These are phyloP conservation scores for Cercopithecus mona DNA, from an alignment of 2,113 vertebrate species.

Conservation along the genomic window DNA sequence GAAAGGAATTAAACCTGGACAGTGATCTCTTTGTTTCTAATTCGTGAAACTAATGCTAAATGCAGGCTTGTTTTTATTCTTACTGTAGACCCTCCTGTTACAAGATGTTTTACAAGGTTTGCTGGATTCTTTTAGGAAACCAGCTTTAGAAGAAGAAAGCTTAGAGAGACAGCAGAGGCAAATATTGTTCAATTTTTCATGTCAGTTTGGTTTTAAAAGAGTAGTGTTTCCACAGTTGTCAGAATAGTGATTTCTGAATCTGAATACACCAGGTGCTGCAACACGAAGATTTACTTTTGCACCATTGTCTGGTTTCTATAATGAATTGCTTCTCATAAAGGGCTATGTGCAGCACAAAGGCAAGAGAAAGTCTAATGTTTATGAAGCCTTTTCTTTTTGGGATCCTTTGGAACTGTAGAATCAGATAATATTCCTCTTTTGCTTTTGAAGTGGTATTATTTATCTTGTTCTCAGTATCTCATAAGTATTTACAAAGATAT, in stretches of 20 bases:
- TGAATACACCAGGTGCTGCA: conserved; percentile 13
- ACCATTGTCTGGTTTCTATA: conserved; percentile 34
- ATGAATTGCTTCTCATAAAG: conserved; percentile 9
- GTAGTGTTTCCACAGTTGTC: neutral
- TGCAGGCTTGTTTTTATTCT: conserved; percentile 22
- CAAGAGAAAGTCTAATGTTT: neutral
- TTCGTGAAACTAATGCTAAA: conserved; percentile 1
- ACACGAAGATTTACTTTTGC: neutral
- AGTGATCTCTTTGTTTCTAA: conserved; percentile 44
- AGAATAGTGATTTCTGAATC: conserved; percentile 41
- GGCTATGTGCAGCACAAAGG: conserved; percentile 7
- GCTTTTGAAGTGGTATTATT: conserved; percentile 13
- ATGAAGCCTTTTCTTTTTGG: neutral
- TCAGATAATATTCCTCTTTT: conserved; percentile 35
- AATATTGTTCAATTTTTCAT: conserved; percentile 19
- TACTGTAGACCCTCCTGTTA: neutral
- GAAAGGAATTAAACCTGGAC: neutral
- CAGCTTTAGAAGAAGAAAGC: conserved; percentile 36
- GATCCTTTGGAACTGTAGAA: neutral
- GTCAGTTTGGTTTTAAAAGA: conserved; percentile 51
- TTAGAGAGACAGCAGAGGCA: neutral
- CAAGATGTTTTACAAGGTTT: conserved; percentile 3
- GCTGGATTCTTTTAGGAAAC: neutral
- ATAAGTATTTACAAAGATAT: conserved; percentile 9
- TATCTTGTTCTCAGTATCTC: conserved; percentile 35